Evolutionary conservation across 2,113 vertebrate genomes (phyloP), one percentile per base, ranked within the genome.

Genomic region (Aspiorhynchus laticeps): DNA sequence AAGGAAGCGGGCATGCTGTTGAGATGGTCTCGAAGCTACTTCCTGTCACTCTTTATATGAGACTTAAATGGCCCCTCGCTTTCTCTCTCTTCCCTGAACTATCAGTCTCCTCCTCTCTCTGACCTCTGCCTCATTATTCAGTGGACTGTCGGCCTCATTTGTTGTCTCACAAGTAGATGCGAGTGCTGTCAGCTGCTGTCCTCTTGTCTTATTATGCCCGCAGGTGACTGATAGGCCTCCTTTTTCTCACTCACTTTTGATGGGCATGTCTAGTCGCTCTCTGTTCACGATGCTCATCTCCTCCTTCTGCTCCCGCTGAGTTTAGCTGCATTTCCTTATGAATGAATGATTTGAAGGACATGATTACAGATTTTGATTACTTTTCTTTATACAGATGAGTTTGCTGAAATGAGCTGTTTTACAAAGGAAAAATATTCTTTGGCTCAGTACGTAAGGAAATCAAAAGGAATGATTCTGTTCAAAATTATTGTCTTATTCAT

Each of bases 221-320:
- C 80, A 79, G 53, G 53, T 71, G 73, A 79, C 88, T 15, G 88
- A 83, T 84, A 69, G 75, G 79, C 84, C 84, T 77, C 31, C 26
- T 85, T 84, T 43, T 73, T 79, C 81, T 78, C 67, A 56, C 82
- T 84, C 48, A 26, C 48, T 84, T 74, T 59, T 75, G 83, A 84
- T 56, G 46, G 78, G 59, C 17, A 65, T 26, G 59, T 80, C 87
- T 28, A 53, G 43, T 85, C 78, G 74, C 48, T 87, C 69, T 74
- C 51, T 89, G 80, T 87, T 85, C 74, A 67, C 85, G 88, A 87
- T 76, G 8, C 43, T 63, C 67, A 81, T 79, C 80, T 84, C 76
- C 17, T 69, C 38, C 36, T 86, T 7, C 48, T 73, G 56, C 76
- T 86, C 74, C 79, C 19, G 63, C 43, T 75, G 74, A 5, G 41